phyloP scores from a whole-genome alignment of 2,888 invertebrate genomes.

The Andrena dorsata region DNA sequence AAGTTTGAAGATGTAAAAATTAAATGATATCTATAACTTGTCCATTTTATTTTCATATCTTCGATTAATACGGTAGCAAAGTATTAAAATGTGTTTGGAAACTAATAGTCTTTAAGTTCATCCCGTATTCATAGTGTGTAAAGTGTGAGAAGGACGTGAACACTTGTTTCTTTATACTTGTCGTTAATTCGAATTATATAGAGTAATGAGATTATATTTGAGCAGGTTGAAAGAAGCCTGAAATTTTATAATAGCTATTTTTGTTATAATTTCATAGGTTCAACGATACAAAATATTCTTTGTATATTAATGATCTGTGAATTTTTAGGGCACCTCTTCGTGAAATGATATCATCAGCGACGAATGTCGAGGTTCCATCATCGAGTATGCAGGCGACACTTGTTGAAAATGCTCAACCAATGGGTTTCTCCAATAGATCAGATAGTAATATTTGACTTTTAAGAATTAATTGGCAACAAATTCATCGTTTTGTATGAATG shows the following conservation, averaged over 20 bases:
- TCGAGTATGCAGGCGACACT: conserved; percentile 90
- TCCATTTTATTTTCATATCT: not conserved
- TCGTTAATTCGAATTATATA: not conserved
- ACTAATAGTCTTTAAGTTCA: not conserved
- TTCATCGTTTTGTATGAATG: conserved; percentile 55
- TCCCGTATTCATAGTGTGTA: not conserved
- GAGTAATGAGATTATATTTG: not conserved
- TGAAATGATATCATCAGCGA: conserved; percentile 91
- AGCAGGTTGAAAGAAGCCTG: not conserved
- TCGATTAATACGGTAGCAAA: not conserved
- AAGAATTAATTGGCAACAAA: conserved; percentile 63
- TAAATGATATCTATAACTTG: not conserved
- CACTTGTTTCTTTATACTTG: not conserved
- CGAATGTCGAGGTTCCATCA: conserved; percentile 76
- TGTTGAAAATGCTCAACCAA: conserved; percentile 93
- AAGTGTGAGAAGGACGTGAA: not conserved
- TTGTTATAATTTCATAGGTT: conserved; percentile 15
- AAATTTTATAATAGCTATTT: not conserved
- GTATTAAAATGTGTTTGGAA: not conserved
- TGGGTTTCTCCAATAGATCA: conserved; percentile 91
- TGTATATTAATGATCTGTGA: conserved; percentile 22
- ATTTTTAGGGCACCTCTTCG: conserved; percentile 90
- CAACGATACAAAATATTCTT: not conserved
- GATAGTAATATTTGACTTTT: conserved; percentile 89
- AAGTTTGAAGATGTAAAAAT: not conserved